Base-by-base conservation (phyloP, 2,113 vertebrate genomes). In the Apodemus sylvaticus region DNA sequence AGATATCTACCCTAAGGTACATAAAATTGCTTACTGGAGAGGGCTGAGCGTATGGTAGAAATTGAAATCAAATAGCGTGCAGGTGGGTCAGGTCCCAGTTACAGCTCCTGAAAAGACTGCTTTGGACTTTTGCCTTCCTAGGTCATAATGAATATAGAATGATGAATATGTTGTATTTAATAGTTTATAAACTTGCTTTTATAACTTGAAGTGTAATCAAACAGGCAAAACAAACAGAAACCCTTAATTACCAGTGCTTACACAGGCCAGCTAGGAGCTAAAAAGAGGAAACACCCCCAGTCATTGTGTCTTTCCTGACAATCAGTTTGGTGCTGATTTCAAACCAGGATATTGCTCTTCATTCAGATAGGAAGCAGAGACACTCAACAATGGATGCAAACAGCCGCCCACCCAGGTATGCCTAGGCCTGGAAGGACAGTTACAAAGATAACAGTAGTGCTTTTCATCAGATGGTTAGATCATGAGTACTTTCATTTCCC, bases 181-280 rank as follows among this genome's bases (percentile, higher is more conserved):
- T 2, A 71, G 66, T 70, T 42, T 89, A n/a, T 88, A 91, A 94
- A n/a, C 20, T 51, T 81, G 42, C 82, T 51, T 42, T 93, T 83
- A 78, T 26, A 91, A 82, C 5, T 55, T 42, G 22, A 42, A 91
- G 45, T 53, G 24, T 68, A 82, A 91, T 58, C 34, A 89, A 78
- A 89, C 62, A 88, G 89, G 29, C 81, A 70, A 85, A 31, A 10
- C 79, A 93, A 51, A 76, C 20, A 5, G 92, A 76, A 51, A 6
- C 79, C 55, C 26, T 58, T 62, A 71, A 87, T 34, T 20, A 78
- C 3, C 14, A 39, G 36, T 77, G 51, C 66, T 53, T 34, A 24
- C 36, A 36, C 58, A 90, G 55, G 36, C 66, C 70, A 78, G 14
- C 1, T 24, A 71, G 68, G 24, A 48, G 60, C 16, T 64, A 39